A percentile compares a stretch with the other conserved stretches of the same genome.
Evolutionary conservation across 2,113 vertebrate genomes (phyloP).

Genomic region (Scolopax mira): DNA sequence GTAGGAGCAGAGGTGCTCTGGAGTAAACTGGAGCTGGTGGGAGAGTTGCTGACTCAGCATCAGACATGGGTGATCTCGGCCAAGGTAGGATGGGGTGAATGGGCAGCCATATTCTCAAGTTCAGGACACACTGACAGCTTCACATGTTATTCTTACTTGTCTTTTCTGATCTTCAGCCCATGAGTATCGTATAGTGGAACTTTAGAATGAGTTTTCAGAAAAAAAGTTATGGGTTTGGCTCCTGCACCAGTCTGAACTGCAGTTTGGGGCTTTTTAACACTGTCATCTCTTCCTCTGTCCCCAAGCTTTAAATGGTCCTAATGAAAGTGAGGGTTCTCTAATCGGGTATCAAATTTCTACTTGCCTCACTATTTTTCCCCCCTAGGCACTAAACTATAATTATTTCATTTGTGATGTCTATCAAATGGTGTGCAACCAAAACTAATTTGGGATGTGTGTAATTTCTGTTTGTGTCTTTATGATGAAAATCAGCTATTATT

Average conservation of each 20-base stretch:
- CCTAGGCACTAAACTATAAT: not conserved
- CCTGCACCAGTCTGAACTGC: not conserved
- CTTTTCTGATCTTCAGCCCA: not conserved
- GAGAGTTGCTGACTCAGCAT: not conserved
- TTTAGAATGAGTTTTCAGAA: not conserved
- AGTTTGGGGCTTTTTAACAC: not conserved
- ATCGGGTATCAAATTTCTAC: not conserved
- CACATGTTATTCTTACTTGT: not conserved
- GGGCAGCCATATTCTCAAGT: not conserved
- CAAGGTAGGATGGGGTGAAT: not conserved
- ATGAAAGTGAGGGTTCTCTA: not conserved
- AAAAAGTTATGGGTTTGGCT: not conserved
- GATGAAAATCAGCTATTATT: not conserved
- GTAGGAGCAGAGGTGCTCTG: not conserved
- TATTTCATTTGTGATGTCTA: not conserved
- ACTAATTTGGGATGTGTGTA: not conserved
- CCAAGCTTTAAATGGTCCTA: not conserved
- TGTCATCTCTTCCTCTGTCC: not conserved
- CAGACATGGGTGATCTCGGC: rapidly evolving
- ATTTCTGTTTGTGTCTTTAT: not conserved
- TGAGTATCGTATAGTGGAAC: not conserved
- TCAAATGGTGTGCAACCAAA: not conserved
- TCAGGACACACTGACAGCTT: not conserved
- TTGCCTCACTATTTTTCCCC: not conserved
- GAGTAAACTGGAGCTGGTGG: not conserved